Evolutionary conservation across 1,140 invertebrate genomes (phyloP), one percentile per base, ranked within the genome.

Genomic region (Mactra quadrangularis): DNA sequence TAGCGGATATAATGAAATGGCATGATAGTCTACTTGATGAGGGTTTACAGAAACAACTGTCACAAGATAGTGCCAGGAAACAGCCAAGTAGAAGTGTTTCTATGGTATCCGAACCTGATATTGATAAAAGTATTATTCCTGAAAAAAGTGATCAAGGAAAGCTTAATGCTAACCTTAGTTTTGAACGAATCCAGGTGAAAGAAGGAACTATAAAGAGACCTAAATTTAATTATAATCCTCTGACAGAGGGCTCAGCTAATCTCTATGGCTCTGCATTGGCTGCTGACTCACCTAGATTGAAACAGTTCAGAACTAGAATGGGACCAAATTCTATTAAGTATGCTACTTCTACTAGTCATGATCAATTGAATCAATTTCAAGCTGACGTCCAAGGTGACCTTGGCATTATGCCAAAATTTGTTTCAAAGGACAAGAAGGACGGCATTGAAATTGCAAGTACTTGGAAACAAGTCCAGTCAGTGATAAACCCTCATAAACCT

Each of bases 381-480:
- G 77, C 33, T 41, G 77, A 81, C 45, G 64, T 81, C 7, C 52
- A 52, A 29, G 77, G 77, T 41, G 77, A 81, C 33, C 25, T 81
- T 19, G 77, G 77, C n/a, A 71, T 68, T 17, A 81, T 81, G 77
- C 77, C 77, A 59, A 70, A 68, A 31, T 25, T 81, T 29, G 66
- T 81, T 19, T 3, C 35, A n/a, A 60, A 45, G 2, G n/a, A 11
- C 19, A 81, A 50, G 6, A 25, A 38, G 6, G 55, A 70, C 31
- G 66, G 52, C 2, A 50, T 81, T 13, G 77, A 81, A 35, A 81
- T 81, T 41, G 77, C 77, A 13, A 81, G 77, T 31, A 81, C 77
- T 27, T 81, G 77, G 77, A 81, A 81, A 50, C 77, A 81, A 33
- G 77, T 81, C 7, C 77, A 81, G 41, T 70, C 77, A 35, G 47